phyloP scores from a whole-genome alignment of 1,140 invertebrate genomes.

The Hylyphantes graminicola region DNA sequence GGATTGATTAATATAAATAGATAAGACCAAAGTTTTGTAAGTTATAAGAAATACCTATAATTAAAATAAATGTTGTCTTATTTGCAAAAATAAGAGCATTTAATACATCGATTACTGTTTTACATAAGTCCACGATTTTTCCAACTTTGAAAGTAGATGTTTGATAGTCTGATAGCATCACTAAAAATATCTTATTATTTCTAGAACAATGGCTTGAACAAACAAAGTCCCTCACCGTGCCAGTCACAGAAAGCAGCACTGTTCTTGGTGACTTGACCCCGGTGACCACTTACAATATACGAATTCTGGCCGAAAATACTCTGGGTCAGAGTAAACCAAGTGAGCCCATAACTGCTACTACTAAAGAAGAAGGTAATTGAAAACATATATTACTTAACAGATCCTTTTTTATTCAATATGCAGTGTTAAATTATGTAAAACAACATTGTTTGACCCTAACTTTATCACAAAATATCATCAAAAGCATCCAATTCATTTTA shows the following conservation, averaged over 20 bases:
- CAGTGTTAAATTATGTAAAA: too few species aligned
- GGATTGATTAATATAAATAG: too few species aligned
- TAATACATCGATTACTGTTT: too few species aligned
- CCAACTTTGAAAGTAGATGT: not conserved
- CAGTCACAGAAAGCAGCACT: conserved; percentile 78
- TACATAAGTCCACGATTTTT: too few species aligned
- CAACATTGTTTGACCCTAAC: too few species aligned
- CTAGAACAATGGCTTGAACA: conserved; percentile 56
- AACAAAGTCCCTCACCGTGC: conserved; percentile 47
- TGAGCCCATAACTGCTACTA: conserved; percentile 82
- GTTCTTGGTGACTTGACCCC: conserved; percentile 66
- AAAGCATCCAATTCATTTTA: too few species aligned
- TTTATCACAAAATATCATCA: too few species aligned
- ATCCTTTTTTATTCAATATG: too few species aligned
- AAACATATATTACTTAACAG: not conserved
- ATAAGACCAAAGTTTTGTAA: too few species aligned
- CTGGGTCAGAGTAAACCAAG: conserved; percentile 82
- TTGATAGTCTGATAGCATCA: not conserved
- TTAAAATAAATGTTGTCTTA: too few species aligned
- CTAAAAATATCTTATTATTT: not conserved
- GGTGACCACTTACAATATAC: conserved; percentile 66
- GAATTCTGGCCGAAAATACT: conserved; percentile 68
- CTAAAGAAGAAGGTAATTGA: conserved; percentile 80
- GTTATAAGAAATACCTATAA: too few species aligned
- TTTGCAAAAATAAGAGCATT: too few species aligned